Conservation (phyloP, 2,888 invertebrate species). For the Pardosa pseudoannulata region DNA sequence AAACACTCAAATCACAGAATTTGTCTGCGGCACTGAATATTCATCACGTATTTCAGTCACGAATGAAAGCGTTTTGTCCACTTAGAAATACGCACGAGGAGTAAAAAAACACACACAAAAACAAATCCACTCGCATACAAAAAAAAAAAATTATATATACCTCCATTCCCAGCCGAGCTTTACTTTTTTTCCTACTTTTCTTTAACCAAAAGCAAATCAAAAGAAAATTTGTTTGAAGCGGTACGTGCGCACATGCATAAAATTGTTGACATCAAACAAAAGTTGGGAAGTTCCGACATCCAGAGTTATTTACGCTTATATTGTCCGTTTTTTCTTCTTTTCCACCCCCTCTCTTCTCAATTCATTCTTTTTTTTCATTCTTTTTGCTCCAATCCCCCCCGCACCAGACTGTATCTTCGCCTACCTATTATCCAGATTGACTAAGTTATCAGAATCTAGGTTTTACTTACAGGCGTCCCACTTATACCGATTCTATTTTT, state of each 20-base stretch:
- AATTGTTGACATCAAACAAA: conserved; percentile 23
- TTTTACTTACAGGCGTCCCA: neutral
- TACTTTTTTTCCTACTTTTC: too few relatives aligned
- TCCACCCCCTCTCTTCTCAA: neutral
- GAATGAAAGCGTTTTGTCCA: conserved; percentile 15
- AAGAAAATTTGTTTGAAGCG: conserved; percentile 17
- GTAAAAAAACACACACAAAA: too few relatives aligned
- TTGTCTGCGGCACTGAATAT: conserved; percentile 25
- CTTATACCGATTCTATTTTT: conserved; percentile 2
- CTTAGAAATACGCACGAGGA: neutral
- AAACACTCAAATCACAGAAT: neutral
- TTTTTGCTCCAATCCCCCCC: too few relatives aligned
- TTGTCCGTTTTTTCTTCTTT: conserved; percentile 33
- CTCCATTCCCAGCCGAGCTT: neutral
- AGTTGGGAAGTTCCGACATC: conserved; percentile 16
- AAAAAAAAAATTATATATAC: conserved; percentile 3
- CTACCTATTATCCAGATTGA: conserved; percentile 23
- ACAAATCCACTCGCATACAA: too few relatives aligned
- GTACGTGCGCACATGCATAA: conserved; percentile 29
- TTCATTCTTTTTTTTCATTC: neutral
- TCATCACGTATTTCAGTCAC: conserved; percentile 46
- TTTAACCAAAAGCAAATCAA: conserved; percentile 21
- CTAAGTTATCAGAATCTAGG: neutral
- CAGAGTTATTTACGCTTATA: conserved; percentile 22
- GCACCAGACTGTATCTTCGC: too few relatives aligned